Base-by-base conservation (phyloP, 2,113 vertebrate species). In the Xenus cinereus region DNA sequence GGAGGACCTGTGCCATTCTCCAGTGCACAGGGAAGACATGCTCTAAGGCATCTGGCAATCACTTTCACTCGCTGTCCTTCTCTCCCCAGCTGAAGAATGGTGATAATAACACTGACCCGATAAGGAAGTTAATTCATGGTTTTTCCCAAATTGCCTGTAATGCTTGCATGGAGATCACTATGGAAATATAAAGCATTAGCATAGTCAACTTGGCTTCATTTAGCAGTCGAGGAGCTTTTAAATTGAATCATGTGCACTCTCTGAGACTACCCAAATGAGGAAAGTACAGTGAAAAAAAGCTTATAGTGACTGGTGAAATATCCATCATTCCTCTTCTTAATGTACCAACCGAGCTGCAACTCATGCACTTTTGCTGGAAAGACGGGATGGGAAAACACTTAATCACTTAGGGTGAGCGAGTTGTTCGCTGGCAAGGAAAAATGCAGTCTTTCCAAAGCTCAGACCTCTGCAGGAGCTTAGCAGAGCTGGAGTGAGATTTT, bases 161-260 rank as follows among this genome's bases (percentile, higher is more conserved):
- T 96, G 60, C 60, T 86, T 89, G 68, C 33, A 8, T 26, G 33
- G 51, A 94, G 35, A 74, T 93, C 60, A 35, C 79, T 79, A 32
- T 76, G 77, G 89, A 94, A 91, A 69, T 90, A 41, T 41, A 69
- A 79, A 73, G 20, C 20, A 59, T 67, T 78, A 74, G 30, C 87
- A 77, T 12, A 84, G 66, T 45, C 60, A 93, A 78, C 64, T 71
- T 87, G 86, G 76, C 83, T 92, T 96, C 72, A 87, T 93, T 95
- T 92, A 81, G 73, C 85, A 92, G 64, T 59, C n/a, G 73, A 94
- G 79, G 64, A 92, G 27, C 85, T 89, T 76, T 93, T 93, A 93
- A 93, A 95, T 23, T 93, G 59, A 90, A 92, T 77, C 67, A 71
- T 60, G 39, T 84, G 35, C 43, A 37, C 17, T 81, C 20, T 13